Evolutionary conservation across 2,797 vertebrate species (phyloP).

Genomic region (Clarias platycephalus): DNA sequence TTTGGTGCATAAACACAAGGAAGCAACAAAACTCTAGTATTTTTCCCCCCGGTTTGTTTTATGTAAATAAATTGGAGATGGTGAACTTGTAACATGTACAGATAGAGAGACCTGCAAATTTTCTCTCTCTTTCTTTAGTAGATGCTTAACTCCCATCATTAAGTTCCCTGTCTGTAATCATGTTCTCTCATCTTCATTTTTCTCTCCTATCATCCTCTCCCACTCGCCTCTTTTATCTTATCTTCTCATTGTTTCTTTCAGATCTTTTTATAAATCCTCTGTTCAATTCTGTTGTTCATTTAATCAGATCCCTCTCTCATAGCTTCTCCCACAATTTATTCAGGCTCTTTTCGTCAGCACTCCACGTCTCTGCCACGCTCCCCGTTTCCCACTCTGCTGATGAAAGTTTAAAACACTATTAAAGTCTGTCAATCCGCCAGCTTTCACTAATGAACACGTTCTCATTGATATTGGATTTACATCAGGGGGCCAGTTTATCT

Average conservation of each 20-base stretch:
- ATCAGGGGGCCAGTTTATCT: neutral
- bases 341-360: neutral
- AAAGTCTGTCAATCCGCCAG: slow-evolving; percentile 5
- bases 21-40: neutral
- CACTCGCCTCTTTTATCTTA: slow-evolving; percentile 12
- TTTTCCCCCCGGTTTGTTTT: neutral
- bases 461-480: neutral
- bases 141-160: neutral
- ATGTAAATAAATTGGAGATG: neutral
- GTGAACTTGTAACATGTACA: neutral
- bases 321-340: neutral
- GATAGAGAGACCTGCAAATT: neutral
- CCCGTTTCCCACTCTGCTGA: neutral
- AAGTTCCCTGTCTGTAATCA: neutral
- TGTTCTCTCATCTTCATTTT: slow-evolving; percentile 1
- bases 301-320: neutral
- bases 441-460: neutral
- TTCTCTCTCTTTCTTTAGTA: neutral
- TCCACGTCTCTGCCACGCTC: neutral
- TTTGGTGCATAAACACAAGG: neutral
- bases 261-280: slow-evolving; percentile 23
- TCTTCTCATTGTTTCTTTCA: slow-evolving; percentile 2
- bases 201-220: neutral
- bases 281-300: slow-evolving; percentile 4
- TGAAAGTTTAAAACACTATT: slow-evolving; percentile 10